Conservation (phyloP, 2,797 vertebrate species). For the Gymnoscopelus microlampas region DNA sequence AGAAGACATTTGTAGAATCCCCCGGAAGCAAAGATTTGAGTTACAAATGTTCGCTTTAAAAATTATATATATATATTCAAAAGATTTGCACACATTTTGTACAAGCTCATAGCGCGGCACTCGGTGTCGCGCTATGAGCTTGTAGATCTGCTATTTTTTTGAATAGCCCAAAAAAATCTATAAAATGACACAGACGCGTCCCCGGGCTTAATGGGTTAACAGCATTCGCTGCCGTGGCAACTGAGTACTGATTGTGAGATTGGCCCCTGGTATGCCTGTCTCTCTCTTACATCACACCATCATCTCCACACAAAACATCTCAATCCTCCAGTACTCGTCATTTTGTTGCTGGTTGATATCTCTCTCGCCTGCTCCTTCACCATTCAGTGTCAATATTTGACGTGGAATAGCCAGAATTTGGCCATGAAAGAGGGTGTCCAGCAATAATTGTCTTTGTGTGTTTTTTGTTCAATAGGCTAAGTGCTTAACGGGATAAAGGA, state of each 20-base stretch:
- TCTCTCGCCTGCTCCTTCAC: conserved; percentile 46
- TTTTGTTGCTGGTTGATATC: conserved; percentile 33
- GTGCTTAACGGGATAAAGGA: conserved; percentile 80
- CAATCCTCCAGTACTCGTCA: conserved; percentile 56
- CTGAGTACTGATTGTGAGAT: conserved; percentile 71
- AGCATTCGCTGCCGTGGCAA: conserved; percentile 79
- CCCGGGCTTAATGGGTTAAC: too few relatives aligned
- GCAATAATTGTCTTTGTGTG: conserved; percentile 70
- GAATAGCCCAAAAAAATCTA: too few relatives aligned
- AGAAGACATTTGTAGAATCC: too few relatives aligned
- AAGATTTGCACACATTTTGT: too few relatives aligned
- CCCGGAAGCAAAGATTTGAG: too few relatives aligned
- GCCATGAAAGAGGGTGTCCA: conserved; percentile 70
- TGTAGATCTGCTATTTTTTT: too few relatives aligned
- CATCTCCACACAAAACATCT: conserved; percentile 49
- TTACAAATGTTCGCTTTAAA: too few relatives aligned
- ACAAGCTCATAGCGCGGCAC: too few relatives aligned
- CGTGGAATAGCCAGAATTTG: conserved; percentile 62
- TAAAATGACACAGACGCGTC: too few relatives aligned
- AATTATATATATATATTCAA: too few relatives aligned
- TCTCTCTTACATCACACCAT: neutral
- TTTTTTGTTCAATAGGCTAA: conserved; percentile 71
- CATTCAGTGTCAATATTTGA: conserved; percentile 58
- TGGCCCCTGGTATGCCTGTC: conserved; percentile 35
- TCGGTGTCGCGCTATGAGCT: too few relatives aligned